Evolutionary conservation across 2,113 vertebrate genomes (phyloP), one percentile per base, ranked within the genome.

Genomic region (Daboia siamensis): DNA sequence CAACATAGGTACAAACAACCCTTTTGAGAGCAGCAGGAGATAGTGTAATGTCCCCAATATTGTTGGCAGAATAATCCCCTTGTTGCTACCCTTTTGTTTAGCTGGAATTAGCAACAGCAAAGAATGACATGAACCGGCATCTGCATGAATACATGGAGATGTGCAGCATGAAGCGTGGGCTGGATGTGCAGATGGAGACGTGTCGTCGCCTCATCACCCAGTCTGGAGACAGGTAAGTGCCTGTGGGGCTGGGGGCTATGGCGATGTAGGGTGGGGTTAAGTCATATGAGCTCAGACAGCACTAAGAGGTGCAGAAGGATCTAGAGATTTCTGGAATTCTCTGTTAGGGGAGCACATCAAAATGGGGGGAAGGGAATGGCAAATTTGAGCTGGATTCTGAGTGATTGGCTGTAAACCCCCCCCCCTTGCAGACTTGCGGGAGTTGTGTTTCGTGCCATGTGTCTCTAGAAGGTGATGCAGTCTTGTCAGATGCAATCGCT

Each of bases 61-160:
- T 44, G 2, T n/a, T 9, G 6, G 5, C 74, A 24, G 11, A 21
- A 23, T 96, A 21, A 96, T 33, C 24, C 56, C 56, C 46, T 59
- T 44, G 0, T 26, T 0, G 0, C 92, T 96, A 59, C 13, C 29
- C 33, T 92, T 59, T 94, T 17, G 29, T 7, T 2, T 93, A 99
- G 99, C 95, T 99, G 97, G 99, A 99, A 87, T 95, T 99, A 96
- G 99, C 99, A 92, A 99, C 99, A 0, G 99, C 99, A 59, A 99
- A 99, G 96, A 99, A 98, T 0, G 99, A 99, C 97, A 99, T 99
- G 99, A 99, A 99, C 95, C 97, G 99, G 1, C 99, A 99, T 95
- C 97, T 99, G 87, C 99, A 99, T 0, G 99, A 99, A 95, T 99
- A 99, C 97, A 99, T 99, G 99, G 99, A 99, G 94, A 99, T 99